Evolutionary conservation across 2,797 vertebrate genomes (phyloP).

Genomic region (Ataeniobius toweri): DNA sequence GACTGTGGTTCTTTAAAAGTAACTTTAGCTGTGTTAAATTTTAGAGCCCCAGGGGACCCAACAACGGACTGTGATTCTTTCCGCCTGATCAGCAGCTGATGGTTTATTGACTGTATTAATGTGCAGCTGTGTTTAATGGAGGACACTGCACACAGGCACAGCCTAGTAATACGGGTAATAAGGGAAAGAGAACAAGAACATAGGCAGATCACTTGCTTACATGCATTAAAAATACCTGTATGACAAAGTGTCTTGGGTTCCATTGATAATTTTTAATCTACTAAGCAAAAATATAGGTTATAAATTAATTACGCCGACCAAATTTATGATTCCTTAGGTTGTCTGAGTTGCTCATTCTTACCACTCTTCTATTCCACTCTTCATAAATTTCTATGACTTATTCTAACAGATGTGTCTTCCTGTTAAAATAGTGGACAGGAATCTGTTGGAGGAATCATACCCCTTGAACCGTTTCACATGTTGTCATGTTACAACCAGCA

Average conservation of each 20-base stretch:
- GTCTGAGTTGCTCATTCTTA: neutral
- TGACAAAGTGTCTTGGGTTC: slow-evolving; percentile 16
- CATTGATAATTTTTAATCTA: neutral
- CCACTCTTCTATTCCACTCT: neutral
- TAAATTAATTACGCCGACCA: neutral
- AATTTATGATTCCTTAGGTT: neutral
- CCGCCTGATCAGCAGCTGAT: slow-evolving; percentile 21
- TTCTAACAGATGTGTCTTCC: neutral
- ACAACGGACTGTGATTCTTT: neutral
- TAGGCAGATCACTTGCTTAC: slow-evolving; percentile 36
- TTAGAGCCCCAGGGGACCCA: neutral
- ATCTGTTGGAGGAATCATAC: neutral
- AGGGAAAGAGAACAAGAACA: slow-evolving; percentile 58
- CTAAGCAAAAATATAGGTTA: neutral
- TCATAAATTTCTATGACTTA: neutral
- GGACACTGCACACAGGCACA: slow-evolving; percentile 23
- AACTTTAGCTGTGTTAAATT: neutral
- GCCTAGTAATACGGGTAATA: slow-evolving; percentile 23
- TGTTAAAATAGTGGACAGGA: neutral
- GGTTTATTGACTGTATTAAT: slow-evolving; percentile 16
- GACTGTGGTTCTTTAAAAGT: neutral
- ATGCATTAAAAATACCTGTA: neutral
- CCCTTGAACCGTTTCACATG: neutral
- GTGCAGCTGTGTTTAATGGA: slow-evolving; percentile 14
- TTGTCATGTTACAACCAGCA: neutral